These are phyloP conservation scores for Sitta europaea DNA, from an alignment of 2,113 vertebrate genomes.

Conservation along the genomic window DNA sequence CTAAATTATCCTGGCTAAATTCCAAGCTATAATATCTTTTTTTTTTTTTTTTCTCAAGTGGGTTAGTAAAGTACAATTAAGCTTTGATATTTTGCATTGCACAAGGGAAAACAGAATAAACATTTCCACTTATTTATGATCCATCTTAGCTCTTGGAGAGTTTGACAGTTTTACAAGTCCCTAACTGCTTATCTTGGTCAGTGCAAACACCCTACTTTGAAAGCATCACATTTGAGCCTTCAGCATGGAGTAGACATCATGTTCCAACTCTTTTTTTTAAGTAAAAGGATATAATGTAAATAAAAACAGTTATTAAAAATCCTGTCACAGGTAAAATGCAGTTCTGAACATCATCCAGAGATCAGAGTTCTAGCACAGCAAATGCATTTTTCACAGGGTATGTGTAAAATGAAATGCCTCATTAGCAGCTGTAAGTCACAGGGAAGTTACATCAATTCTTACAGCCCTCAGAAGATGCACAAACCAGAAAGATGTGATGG, in stretches of 20 bases:
- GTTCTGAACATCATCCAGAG: background rate
- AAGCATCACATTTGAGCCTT: fast-evolving
- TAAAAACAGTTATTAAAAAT: background rate
- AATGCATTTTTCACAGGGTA: background rate
- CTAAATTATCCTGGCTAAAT: constrained; percentile 31
- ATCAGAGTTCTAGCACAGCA: background rate
- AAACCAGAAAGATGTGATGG: background rate
- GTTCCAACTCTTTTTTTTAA: background rate
- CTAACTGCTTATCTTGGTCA: background rate
- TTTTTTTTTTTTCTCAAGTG: fast-evolving
- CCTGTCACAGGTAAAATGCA: background rate
- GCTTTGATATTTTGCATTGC: background rate
- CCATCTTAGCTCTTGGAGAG: background rate
- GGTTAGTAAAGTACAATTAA: background rate
- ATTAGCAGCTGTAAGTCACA: background rate
- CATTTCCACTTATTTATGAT: background rate
- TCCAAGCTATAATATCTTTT: background rate
- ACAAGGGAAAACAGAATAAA: background rate
- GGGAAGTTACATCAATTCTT: background rate
- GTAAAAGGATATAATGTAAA: background rate
- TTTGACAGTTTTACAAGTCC: background rate
- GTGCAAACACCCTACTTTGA: background rate
- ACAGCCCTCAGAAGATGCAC: background rate
- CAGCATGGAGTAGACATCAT: background rate
- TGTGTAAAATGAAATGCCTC: background rate